Percentiles rank a stretch among this genome's conserved stretches.
phyloP scores from a whole-genome alignment of 2,888 invertebrate species.

The Gari tellinella region DNA sequence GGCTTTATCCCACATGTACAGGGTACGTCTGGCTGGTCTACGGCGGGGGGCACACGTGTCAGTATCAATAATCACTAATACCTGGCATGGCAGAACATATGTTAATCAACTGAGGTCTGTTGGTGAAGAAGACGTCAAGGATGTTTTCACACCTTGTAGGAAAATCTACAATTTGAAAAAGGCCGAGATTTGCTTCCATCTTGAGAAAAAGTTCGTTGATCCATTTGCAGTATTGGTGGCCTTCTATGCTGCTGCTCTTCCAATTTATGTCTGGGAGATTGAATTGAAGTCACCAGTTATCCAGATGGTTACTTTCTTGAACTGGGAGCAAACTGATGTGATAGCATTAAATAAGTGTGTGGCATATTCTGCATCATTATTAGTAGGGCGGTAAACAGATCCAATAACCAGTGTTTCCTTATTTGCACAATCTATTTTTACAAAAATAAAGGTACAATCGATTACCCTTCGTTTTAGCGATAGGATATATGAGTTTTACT shows the following conservation, averaged over 20 bases:
- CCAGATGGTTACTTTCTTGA: conserved; percentile 19
- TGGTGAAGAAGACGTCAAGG: conserved; percentile 35
- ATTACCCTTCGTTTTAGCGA: too few relatives aligned
- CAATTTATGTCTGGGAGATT: conserved; percentile 35
- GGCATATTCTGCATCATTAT: conserved; percentile 14
- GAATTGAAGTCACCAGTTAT: conserved; percentile 33
- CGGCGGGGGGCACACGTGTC: conserved; percentile 5
- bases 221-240: conserved; percentile 21
- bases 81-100: conserved; percentile 13
- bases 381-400: conserved; percentile 22
- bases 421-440: conserved; percentile 14
- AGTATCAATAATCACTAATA: conserved; percentile 25
- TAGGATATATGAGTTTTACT: too few relatives aligned
- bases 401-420: conserved; percentile 18
- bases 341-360: background rate
- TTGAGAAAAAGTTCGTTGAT: conserved; percentile 26
- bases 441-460: too few relatives aligned
- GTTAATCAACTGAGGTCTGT: conserved; percentile 24
- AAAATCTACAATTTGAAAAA: conserved; percentile 14
- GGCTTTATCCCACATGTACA: conserved; percentile 18
- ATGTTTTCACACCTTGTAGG: conserved; percentile 21
- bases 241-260: conserved; percentile 14
- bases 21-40: conserved; percentile 5
- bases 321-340: background rate
- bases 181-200: conserved; percentile 10